Conservation (phyloP, 2,113 vertebrate species). For the Syngnathus floridae region DNA sequence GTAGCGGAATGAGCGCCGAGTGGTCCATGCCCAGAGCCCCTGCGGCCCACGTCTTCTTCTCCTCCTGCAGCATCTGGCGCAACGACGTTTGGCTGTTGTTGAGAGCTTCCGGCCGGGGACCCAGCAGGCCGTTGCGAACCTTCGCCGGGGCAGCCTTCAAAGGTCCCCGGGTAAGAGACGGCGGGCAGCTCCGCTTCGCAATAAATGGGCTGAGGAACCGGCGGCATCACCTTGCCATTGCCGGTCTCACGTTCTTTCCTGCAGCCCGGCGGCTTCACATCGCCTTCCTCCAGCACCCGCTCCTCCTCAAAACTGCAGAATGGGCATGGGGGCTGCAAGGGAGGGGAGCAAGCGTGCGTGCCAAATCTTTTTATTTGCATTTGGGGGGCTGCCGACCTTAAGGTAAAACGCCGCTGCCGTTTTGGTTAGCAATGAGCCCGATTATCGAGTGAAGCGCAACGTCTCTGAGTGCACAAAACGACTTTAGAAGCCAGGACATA, state of each 20-base stretch:
- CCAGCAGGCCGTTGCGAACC: constrained; percentile 86
- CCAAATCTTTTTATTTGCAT: neutral
- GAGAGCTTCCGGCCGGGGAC: constrained; percentile 79
- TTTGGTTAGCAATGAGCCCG: no score
- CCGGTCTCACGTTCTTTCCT: constrained; percentile 79
- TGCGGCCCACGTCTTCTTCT: constrained; percentile 67
- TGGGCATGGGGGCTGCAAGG: constrained; percentile 74
- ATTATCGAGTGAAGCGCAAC: neutral
- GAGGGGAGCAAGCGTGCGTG: neutral
- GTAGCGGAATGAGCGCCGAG: constrained; percentile 85
- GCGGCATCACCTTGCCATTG: constrained; percentile 66
- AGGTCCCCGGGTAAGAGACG: constrained; percentile 54
- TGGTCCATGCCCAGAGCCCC: constrained; percentile 80
- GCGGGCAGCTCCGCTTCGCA: neutral
- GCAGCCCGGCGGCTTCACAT: constrained; percentile 71
- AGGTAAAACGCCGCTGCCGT: no score
- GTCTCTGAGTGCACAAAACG: constrained; percentile 6
- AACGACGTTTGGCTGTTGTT: constrained; percentile 91
- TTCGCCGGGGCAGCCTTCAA: constrained; percentile 73
- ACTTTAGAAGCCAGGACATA: neutral
- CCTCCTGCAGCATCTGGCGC: constrained; percentile 90
- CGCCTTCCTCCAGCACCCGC: constrained; percentile 69
- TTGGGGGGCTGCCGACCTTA: neutral
- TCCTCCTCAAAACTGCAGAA: constrained; percentile 75
- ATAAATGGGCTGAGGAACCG: neutral